Evolutionary conservation across 2,797 vertebrate genomes (phyloP).

Genomic region (Adrianichthys oophorus): DNA sequence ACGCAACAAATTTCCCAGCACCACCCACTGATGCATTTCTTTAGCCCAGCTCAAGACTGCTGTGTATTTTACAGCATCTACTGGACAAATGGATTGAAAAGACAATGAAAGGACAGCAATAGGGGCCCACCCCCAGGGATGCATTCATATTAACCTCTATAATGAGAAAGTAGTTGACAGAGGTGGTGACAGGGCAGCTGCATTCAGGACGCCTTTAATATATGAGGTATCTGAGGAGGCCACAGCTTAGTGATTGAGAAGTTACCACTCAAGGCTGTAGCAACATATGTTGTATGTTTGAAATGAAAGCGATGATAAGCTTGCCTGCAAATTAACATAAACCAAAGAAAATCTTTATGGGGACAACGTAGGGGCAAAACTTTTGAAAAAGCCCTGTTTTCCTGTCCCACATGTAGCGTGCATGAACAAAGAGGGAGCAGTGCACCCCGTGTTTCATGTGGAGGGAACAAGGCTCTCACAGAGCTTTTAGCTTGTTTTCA

Average conservation of each 20-base stretch:
- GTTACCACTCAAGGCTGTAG: conserved; percentile 54
- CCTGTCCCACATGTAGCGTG: conserved; percentile 89
- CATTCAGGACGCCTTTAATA: conserved; percentile 72
- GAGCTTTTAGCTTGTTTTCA: conserved; percentile 74
- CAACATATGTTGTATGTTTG: conserved; percentile 70
- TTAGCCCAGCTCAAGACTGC: conserved; percentile 61
- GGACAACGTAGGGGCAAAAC: conserved; percentile 82
- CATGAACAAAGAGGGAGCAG: conserved; percentile 74
- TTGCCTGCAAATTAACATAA: conserved; percentile 75
- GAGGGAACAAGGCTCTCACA: conserved; percentile 70
- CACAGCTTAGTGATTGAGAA: conserved; percentile 41
- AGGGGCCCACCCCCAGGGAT: conserved; percentile 67
- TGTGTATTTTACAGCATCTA: conserved; percentile 56
- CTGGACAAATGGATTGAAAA: conserved; percentile 71
- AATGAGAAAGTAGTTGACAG: conserved; percentile 55
- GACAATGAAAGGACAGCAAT: conserved; percentile 53
- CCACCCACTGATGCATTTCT: conserved; percentile 60
- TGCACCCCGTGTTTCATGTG: conserved; percentile 79
- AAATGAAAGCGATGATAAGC: conserved; percentile 76
- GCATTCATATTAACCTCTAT: conserved; percentile 62
- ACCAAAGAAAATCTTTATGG: conserved; percentile 78
- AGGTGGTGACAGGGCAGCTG: conserved; percentile 66
- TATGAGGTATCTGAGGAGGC: conserved; percentile 53
- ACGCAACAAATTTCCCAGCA: not conserved
- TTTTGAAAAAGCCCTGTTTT: conserved; percentile 92